Percentiles rank a stretch among this genome's conserved stretches.
phyloP scores from a whole-genome alignment of 2,888 invertebrate genomes.

The Chaetoderma sp. region DNA sequence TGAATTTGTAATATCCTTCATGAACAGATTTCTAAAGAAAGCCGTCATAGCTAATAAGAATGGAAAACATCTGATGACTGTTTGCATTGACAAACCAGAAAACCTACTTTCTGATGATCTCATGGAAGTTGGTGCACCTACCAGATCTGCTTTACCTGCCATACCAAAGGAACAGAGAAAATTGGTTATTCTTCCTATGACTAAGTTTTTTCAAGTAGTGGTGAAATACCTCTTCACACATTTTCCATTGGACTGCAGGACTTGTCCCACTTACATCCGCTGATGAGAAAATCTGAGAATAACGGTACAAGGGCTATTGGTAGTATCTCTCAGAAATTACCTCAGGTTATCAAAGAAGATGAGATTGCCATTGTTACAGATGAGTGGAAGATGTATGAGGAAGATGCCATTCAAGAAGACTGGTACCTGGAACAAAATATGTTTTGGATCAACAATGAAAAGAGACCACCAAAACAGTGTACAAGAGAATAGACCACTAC shows the following conservation, averaged over 20 bases:
- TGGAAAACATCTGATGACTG: neutral
- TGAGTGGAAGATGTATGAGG: too few relatives aligned
- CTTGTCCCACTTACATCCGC: too few relatives aligned
- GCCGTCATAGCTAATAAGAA: neutral
- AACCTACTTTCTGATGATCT: neutral
- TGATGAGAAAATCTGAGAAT: too few relatives aligned
- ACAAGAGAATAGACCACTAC: too few relatives aligned
- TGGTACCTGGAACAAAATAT: too few relatives aligned
- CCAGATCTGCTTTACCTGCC: neutral
- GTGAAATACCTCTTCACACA: neutral
- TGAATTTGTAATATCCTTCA: neutral
- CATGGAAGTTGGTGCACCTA: neutral
- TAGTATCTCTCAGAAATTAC: too few relatives aligned
- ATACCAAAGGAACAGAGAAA: neutral
- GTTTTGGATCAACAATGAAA: too few relatives aligned
- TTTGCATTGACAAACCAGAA: neutral
- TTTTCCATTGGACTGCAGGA: neutral
- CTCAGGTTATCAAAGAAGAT: too few relatives aligned
- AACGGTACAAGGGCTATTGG: too few relatives aligned
- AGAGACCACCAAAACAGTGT: too few relatives aligned
- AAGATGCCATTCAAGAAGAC: too few relatives aligned
- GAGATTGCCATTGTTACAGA: too few relatives aligned
- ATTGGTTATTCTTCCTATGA: neutral
- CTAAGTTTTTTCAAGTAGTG: neutral
- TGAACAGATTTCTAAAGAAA: neutral